Evolutionary conservation across 2,888 invertebrate species (phyloP).

Genomic region (Elysia crispata): DNA sequence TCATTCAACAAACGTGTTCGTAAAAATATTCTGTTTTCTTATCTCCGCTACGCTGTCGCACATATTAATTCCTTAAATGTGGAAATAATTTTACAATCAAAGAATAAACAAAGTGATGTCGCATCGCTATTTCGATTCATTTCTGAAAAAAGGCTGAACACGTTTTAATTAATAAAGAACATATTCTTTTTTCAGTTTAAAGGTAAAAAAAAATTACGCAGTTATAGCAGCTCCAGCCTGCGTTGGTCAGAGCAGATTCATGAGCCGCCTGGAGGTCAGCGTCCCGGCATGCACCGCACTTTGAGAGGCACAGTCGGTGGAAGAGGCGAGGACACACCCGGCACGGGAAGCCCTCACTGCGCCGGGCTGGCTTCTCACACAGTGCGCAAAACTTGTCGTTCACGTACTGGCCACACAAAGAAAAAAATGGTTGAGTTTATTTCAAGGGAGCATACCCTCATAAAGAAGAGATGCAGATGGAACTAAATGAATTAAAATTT

Average conservation of each 20-base stretch:
- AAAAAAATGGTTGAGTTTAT: no score
- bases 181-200: neutral
- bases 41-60: no score
- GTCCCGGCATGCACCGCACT: conserved; percentile 44
- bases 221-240: conserved; percentile 54
- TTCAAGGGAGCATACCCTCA: no score
- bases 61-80: no score
- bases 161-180: no score
- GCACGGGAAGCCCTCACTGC: conserved; percentile 49
- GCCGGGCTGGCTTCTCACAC: conserved; percentile 42
- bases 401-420: conserved; percentile 30
- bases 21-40: no score
- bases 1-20: no score
- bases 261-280: conserved; percentile 38
- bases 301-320: conserved; percentile 48
- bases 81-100: no score
- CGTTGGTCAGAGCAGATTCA: conserved; percentile 37
- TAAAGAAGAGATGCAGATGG: no score
- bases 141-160: neutral
- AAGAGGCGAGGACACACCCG: conserved; percentile 52
- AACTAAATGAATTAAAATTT: no score
- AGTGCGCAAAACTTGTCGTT: conserved; percentile 42
- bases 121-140: neutral
- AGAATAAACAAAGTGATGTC: neutral
- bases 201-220: conserved; percentile 38